These are phyloP conservation scores for Sporophila hypoxantha DNA, from an alignment of 2,113 vertebrate genomes.

Conservation along the genomic window DNA sequence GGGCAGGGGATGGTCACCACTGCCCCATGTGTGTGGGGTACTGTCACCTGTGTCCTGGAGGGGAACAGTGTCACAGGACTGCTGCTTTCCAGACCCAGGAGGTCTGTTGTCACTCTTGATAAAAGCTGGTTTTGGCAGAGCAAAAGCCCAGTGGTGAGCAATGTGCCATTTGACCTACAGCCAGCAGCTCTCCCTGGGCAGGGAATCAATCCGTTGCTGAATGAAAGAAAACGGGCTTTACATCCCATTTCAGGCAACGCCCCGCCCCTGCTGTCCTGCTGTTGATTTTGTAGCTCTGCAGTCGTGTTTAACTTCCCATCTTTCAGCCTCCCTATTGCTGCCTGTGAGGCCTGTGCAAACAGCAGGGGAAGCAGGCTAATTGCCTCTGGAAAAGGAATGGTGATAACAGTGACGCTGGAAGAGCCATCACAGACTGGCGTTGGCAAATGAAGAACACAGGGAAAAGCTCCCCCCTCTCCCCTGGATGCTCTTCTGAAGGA, in stretches of 20 bases:
- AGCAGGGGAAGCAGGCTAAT: constrained; percentile 3
- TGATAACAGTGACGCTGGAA: background rate
- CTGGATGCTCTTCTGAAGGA: background rate
- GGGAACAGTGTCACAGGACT: background rate
- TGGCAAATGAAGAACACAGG: background rate
- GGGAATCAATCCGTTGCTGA: fast-evolving
- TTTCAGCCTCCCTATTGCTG: background rate
- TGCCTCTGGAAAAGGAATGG: background rate
- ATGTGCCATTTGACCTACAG: background rate
- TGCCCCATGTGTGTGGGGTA: fast-evolving
- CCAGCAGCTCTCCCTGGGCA: background rate
- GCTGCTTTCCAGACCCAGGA: background rate
- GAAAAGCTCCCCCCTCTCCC: background rate
- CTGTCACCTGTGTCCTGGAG: background rate
- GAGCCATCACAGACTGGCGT: background rate
- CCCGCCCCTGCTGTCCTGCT: constrained; percentile 1
- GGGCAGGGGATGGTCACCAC: fast-evolving
- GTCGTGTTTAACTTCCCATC: constrained; percentile 1
- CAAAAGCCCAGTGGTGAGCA: background rate
- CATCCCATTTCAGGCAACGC: constrained; percentile 2
- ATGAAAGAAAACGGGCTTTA: background rate
- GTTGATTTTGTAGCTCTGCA: constrained; percentile 25
- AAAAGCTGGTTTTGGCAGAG: background rate
- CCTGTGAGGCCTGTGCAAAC: background rate
- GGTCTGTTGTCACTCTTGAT: background rate